Evolutionary conservation across 2,113 vertebrate genomes (phyloP), one percentile per base, ranked within the genome.

Genomic region (Menura novaehollandiae): DNA sequence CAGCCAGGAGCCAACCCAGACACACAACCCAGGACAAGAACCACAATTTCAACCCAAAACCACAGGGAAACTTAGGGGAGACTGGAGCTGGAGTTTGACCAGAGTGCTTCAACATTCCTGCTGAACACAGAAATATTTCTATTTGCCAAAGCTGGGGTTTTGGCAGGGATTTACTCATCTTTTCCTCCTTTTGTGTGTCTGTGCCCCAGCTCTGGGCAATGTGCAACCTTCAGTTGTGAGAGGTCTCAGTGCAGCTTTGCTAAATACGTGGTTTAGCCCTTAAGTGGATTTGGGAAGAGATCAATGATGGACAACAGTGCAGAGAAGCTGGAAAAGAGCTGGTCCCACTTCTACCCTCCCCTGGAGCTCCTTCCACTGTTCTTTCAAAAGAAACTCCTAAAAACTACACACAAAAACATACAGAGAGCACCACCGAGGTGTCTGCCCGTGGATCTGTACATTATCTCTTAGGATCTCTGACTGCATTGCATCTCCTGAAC

Each of bases 361-460:
- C 32, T 8, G 24, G 15, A 39, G 21, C 15, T 0, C 22, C 52
- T 56, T 5, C 5, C 27, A 15, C 19, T 15, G 32, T 1, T 39
- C 56, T 21, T 37, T 6, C 22, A 15, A 23, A 11, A 6, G 0
- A 16, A 69, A 20, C 14, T 43, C 12, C 18, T 13, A 3, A 8
- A n/a, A 47, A 43, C 33, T 0, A 44, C 0, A n/a, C 5, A 49
- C 9, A 39, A 14, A 67, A 64, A 4, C 8, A 10, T 1, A 28
- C 0, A 3, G 5, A 77, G 9, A 69, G 15, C 46, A n/a, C 16
- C 18, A 27, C 16, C 6, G 5, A 41, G 67, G 46, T 0, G 15
- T 17, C 6, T 28, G 30, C 27, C 53, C 26, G 32, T 4, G 22
- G 37, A 15, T 12, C 0, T 37, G 12, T 0, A 5, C 13, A 41